These are phyloP conservation scores for Drosophila navojoa DNA, from an alignment of 1,140 invertebrate species.

Conservation along the genomic window DNA sequence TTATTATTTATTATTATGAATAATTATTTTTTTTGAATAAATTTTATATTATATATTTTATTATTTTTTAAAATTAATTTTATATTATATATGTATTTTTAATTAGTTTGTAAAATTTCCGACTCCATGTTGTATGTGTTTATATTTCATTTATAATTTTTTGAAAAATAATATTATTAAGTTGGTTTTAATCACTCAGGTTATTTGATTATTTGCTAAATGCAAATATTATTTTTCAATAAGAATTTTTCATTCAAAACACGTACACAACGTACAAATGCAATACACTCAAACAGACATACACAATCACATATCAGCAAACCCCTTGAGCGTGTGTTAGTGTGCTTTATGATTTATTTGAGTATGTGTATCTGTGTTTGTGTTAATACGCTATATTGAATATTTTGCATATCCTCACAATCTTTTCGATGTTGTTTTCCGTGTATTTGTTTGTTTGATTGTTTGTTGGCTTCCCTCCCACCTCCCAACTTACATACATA, in stretches of 20 bases:
- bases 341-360: slow-evolving; percentile 6
- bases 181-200: background rate
- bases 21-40: no score
- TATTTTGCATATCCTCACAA: slow-evolving; percentile 3
- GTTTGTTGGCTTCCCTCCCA: background rate
- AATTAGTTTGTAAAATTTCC: no score
- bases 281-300: background rate
- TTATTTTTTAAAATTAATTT: no score
- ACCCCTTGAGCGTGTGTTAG: background rate
- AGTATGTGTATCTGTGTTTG: background rate
- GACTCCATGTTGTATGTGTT: no score
- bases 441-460: slow-evolving; percentile 12
- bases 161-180: background rate
- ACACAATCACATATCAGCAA: background rate
- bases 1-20: no score
- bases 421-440: slow-evolving; percentile 11
- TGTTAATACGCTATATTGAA: slow-evolving; percentile 8
- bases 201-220: no score
- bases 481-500: background rate
- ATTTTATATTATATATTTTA: no score
- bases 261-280: background rate
- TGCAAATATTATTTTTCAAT: slow-evolving; percentile 5
- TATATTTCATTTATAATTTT: no score
- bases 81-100: no score
- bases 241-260: background rate